Percentiles rank a stretch among this genome's conserved stretches.
Conservation (phyloP, 2,888 invertebrate species). For the Bimastos eiseni region DNA sequence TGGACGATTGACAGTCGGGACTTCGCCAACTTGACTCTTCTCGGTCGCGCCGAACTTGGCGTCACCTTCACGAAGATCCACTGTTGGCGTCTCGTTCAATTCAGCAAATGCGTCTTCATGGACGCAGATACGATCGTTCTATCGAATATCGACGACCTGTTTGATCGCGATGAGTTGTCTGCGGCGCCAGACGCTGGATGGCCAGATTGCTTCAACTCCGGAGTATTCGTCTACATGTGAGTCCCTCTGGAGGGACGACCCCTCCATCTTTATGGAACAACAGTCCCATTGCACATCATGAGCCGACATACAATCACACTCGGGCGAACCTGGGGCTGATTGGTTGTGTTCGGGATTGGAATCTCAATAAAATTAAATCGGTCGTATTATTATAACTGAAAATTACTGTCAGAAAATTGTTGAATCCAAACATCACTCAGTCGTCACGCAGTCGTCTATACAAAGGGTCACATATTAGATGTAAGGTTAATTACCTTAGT, state of each 20-base stretch:
- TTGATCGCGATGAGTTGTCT: conserved; percentile 91
- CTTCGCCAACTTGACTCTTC: conserved; percentile 82
- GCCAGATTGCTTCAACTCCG: conserved; percentile 99
- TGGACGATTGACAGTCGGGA: conserved; percentile 93
- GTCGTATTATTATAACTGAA: too few species aligned
- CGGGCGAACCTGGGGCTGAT: too few species aligned
- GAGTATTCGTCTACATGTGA: conserved; percentile 86
- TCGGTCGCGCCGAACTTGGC: conserved; percentile 92
- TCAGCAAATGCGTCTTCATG: conserved; percentile 93
- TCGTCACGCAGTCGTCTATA: too few species aligned
- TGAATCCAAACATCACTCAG: too few species aligned
- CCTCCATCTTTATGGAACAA: too few species aligned
- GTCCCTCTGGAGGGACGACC: background rate
- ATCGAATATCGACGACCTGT: conserved; percentile 93
- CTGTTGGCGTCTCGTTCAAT: conserved; percentile 95
- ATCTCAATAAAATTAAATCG: too few species aligned
- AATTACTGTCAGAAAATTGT: too few species aligned
- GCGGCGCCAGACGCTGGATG: conserved; percentile 94
- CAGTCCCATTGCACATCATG: too few species aligned
- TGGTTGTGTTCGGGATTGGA: too few species aligned
- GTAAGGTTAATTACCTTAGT: too few species aligned
- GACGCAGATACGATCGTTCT: conserved; percentile 95
- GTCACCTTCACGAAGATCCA: conserved; percentile 98
- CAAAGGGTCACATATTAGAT: too few species aligned
- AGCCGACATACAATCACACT: too few species aligned